Conservation (phyloP, 2,113 vertebrate species). For the Catharus minimus region DNA sequence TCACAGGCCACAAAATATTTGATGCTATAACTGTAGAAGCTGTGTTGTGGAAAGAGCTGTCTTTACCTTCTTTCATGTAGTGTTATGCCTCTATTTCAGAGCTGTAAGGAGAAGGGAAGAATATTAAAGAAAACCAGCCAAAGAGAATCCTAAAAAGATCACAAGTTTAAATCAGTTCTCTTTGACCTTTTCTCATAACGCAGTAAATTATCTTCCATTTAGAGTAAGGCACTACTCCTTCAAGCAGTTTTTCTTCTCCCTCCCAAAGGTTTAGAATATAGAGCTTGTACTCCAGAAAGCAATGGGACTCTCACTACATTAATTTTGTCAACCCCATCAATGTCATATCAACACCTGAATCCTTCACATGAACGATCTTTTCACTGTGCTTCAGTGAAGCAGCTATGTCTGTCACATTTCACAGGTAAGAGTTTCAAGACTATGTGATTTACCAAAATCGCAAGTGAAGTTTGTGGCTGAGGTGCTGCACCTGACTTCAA, state of each 20-base stretch:
- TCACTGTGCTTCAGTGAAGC: not conserved
- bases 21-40: not conserved
- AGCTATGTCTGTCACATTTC: not conserved
- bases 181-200: not conserved
- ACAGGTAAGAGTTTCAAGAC: not conserved
- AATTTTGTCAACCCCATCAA: not conserved
- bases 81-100: not conserved
- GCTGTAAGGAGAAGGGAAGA: not conserved
- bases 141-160: not conserved
- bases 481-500: not conserved
- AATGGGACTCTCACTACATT: not conserved
- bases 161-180: not conserved
- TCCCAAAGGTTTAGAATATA: not conserved
- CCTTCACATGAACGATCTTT: not conserved
- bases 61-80: not conserved
- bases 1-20: not conserved
- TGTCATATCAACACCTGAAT: not conserved
- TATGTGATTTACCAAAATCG: not conserved
- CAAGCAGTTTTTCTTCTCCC: not conserved
- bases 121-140: not conserved
- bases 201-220: not conserved
- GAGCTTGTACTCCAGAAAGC: not conserved
- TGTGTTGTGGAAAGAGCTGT: not conserved
- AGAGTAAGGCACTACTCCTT: not conserved
- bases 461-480: not conserved